These are phyloP conservation scores for Zaprionus bogoriensis DNA, from an alignment of 2,888 invertebrate genomes.

Conservation along the genomic window DNA sequence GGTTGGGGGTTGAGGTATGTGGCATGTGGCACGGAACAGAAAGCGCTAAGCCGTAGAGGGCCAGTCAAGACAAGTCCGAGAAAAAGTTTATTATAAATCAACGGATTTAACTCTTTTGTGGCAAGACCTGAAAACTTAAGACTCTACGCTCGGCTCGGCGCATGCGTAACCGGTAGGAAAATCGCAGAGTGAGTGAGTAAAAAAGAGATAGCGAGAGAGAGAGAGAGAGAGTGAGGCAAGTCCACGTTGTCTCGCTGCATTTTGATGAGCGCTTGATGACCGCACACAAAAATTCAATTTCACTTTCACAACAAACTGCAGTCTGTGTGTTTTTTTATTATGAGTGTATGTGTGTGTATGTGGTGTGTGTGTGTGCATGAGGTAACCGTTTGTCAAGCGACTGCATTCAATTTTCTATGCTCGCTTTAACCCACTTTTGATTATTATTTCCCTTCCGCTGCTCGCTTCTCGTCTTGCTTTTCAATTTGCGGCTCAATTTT, in stretches of 20 bases:
- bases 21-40: neutral
- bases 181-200: neutral
- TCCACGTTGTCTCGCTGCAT: conserved; percentile 7
- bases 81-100: conserved; percentile 61
- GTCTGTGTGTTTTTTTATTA: conserved; percentile 19
- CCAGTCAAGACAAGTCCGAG: conserved; percentile 10
- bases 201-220: neutral
- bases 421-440: conserved; percentile 71
- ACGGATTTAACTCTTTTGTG: conserved; percentile 48
- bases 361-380: conserved; percentile 37
- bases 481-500: conserved; percentile 70
- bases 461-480: conserved; percentile 68
- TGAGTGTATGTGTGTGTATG: conserved; percentile 18
- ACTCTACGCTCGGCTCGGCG: too few species aligned
- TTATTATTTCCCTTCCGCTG: conserved; percentile 14
- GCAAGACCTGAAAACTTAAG: conserved; percentile 32
- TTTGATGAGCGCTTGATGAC: conserved; percentile 37
- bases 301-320: conserved; percentile 63
- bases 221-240: neutral
- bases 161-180: conserved; percentile 25
- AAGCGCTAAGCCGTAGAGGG: neutral
- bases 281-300: conserved; percentile 46
- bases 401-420: conserved; percentile 63
- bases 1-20: neutral
- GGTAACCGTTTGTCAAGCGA: conserved; percentile 50